Evolutionary conservation across 1,140 invertebrate species (phyloP), one percentile per base, ranked within the genome.

Genomic region (Musca vetustissima): DNA sequence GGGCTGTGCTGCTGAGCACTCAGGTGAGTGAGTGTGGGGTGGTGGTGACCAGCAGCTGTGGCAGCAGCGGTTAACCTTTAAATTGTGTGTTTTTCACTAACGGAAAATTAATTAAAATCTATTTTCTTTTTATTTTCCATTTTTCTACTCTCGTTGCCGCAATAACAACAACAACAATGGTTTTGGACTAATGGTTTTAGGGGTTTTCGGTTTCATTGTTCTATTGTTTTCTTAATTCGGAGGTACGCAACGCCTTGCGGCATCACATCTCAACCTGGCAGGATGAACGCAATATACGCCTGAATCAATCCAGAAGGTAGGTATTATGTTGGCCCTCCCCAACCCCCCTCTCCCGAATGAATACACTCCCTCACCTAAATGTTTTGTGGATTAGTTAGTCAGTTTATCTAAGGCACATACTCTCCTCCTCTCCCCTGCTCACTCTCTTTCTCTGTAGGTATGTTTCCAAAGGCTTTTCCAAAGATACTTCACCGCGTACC

Each of bases 141-240:
- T 59, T 19, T 32, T 6, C 55, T 66, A 1, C 28, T n/a, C 22
- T 70, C 11, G 53, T 67, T 52, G 2, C 15, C 49, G 82, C 36
- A 13, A 43, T 11, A 43, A 43, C 36, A 43, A 43, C 6, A 43
- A 43, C 36, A 43, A 43, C 36, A 43, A 28, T 43, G 36, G 36
- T 43, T 43, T n/a, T n/a, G n/a, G n/a, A n/a, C n/a, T n/a, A n/a
- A n/a, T n/a, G n/a, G n/a, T n/a, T n/a, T n/a, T 43, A 43, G 81
- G 94, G 94, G 69, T 91, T 95, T 76, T 89, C 90, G 32, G 93
- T 96, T 64, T 92, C 93, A 25, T 80, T 96, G 21, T 91, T 96
- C 82, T 96, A 95, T 84, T 96, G 95, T 83, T 96, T 96, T 83
- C 86, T 96, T 69, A 97, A 96, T 84, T 93, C 91, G 1, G 95